These are phyloP conservation scores for Oryzias celebensis DNA, from an alignment of 2,113 vertebrate genomes.

Conservation along the genomic window DNA sequence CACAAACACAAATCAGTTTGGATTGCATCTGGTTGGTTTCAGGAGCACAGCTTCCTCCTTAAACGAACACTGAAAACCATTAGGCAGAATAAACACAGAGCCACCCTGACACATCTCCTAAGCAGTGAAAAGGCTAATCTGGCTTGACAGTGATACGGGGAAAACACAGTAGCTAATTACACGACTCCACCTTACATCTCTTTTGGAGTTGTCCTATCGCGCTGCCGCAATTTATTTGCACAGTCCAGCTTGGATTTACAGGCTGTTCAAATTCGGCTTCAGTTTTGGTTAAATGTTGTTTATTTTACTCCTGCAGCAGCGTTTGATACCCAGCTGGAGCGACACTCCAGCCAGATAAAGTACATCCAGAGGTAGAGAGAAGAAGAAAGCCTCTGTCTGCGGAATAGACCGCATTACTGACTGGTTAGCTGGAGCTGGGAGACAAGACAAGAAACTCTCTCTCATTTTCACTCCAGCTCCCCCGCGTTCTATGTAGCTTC, in stretches of 20 bases:
- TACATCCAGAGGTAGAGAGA: slow-evolving; percentile 55
- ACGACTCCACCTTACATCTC: slow-evolving; percentile 46
- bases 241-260: slow-evolving; percentile 20
- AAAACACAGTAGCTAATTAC: slow-evolving; percentile 62
- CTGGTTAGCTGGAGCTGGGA: slow-evolving; percentile 60
- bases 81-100: slow-evolving; percentile 62
- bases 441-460: slow-evolving; percentile 70
- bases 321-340: slow-evolving; percentile 62
- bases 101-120: slow-evolving; percentile 62
- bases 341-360: slow-evolving; percentile 67
- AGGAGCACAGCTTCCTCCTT: slow-evolving; percentile 49
- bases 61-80: slow-evolving; percentile 65
- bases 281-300: slow-evolving; percentile 52
- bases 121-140: slow-evolving; percentile 62
- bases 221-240: slow-evolving; percentile 52
- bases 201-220: slow-evolving; percentile 41
- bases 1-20: slow-evolving; percentile 31
- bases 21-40: slow-evolving; percentile 39
- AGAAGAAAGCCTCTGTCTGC: slow-evolving; percentile 63
- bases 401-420: slow-evolving; percentile 68
- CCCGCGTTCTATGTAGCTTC: slow-evolving; percentile 46
- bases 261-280: slow-evolving; percentile 35
- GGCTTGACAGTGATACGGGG: slow-evolving; percentile 59
- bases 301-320: slow-evolving; percentile 49
- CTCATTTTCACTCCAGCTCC: slow-evolving; percentile 67